These are phyloP conservation scores for Melanerpes formicivorus DNA, from an alignment of 2,113 vertebrate genomes.

Conservation along the genomic window DNA sequence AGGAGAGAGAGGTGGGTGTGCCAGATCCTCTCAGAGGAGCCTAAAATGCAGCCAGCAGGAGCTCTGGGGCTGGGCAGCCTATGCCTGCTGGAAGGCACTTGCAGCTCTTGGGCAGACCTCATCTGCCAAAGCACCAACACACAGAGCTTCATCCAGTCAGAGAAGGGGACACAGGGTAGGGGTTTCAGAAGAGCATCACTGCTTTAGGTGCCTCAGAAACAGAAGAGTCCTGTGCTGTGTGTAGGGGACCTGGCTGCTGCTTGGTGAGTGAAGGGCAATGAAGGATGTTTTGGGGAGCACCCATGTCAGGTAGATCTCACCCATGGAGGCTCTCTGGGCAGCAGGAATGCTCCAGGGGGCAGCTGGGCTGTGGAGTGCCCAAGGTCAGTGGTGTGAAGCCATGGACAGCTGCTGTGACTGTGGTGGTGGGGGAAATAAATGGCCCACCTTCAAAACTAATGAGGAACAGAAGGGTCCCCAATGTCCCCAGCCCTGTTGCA, in stretches of 20 bases:
- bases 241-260: neutral
- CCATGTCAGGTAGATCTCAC: fast-evolving
- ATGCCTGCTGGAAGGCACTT: neutral
- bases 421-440: neutral
- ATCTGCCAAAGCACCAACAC: neutral
- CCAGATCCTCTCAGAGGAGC: neutral
- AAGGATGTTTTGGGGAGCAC: neutral
- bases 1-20: slow-evolving; percentile 90
- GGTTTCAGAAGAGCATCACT: neutral
- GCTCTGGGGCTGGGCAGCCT: neutral
- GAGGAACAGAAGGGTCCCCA: fast-evolving
- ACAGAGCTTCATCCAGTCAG: neutral
- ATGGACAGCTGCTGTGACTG: neutral
- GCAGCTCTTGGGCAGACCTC: neutral
- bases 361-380: neutral
- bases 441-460: neutral
- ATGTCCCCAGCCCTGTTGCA: fast-evolving
- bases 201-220: neutral
- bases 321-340: neutral
- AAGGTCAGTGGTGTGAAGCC: neutral
- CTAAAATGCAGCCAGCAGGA: neutral
- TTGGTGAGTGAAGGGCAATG: neutral
- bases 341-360: neutral
- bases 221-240: fast-evolving
- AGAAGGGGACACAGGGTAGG: neutral